These are phyloP conservation scores for Brachionichthys hirsutus DNA, from an alignment of 2,113 vertebrate species.

Conservation along the genomic window DNA sequence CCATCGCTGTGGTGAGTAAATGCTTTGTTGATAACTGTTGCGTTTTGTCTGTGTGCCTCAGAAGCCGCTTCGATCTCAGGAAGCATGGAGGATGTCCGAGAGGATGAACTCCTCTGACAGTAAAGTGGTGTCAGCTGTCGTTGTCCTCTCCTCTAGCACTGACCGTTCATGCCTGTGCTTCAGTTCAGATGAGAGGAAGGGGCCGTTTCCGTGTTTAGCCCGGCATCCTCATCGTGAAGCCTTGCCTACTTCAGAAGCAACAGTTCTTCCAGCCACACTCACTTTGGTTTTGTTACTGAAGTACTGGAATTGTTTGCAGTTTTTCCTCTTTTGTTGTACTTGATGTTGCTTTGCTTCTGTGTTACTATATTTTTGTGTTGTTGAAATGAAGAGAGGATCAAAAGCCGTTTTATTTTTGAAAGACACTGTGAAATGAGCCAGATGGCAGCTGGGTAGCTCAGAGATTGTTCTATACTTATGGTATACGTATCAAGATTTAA, in stretches of 20 bases:
- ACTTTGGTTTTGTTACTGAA: conserved; percentile 19
- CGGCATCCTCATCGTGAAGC: conserved; percentile 41
- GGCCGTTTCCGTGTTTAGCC: conserved; percentile 19
- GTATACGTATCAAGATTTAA: conserved; percentile 29
- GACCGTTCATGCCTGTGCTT: conserved; percentile 41
- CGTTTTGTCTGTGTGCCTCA: conserved; percentile 31
- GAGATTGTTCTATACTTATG: conserved; percentile 3
- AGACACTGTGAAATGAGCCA: conserved; percentile 50
- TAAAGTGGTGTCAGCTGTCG: conserved; percentile 31
- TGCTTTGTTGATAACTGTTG: neutral
- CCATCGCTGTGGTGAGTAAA: no score
- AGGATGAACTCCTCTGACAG: conserved; percentile 71
- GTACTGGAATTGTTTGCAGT: conserved; percentile 4
- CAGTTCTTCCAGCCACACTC: conserved; percentile 46
- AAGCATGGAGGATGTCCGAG: conserved; percentile 75
- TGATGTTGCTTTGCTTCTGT: conserved; percentile 17
- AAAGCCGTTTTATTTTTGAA: conserved; percentile 42
- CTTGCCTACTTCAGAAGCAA: conserved; percentile 27
- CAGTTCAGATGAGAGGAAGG: conserved; percentile 19
- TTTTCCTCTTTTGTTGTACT: conserved; percentile 19
- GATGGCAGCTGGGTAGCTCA: conserved; percentile 20
- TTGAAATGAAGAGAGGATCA: conserved; percentile 18
- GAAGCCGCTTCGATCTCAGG: conserved; percentile 80
- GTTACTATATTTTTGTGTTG: conserved; percentile 23
- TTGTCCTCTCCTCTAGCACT: conserved; percentile 26